phyloP scores from a whole-genome alignment of 2,797 vertebrate species.

The Molothrus ater region DNA sequence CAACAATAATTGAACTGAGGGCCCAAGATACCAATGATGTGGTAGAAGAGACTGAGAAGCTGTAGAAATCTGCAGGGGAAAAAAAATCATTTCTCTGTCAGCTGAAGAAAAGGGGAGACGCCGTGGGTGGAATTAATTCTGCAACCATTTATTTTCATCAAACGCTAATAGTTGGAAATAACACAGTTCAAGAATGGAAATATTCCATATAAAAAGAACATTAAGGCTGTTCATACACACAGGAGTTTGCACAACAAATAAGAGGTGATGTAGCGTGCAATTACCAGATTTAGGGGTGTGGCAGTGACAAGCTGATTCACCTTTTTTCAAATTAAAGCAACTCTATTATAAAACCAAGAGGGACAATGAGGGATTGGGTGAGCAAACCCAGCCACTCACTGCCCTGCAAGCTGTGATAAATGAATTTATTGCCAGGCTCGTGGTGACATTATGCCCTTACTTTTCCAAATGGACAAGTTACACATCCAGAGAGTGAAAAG shows the following conservation, averaged over 20 bases:
- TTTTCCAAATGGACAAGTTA: slow-evolving; percentile 54
- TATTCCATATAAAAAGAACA: slow-evolving; percentile 39
- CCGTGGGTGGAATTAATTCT: slow-evolving; percentile 48
- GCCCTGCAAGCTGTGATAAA: slow-evolving; percentile 50
- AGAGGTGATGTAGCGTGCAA: slow-evolving; percentile 60
- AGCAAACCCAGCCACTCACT: background rate
- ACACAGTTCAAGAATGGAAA: slow-evolving; percentile 42
- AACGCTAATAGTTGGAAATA: slow-evolving; percentile 47
- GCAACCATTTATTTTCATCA: slow-evolving; percentile 59
- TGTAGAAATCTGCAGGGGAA: background rate
- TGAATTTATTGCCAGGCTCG: background rate
- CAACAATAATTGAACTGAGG: background rate
- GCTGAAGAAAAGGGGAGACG: slow-evolving; percentile 1
- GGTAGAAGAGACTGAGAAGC: background rate
- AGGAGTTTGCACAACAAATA: slow-evolving; percentile 54
- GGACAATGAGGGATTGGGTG: slow-evolving; percentile 10
- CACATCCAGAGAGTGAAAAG: background rate
- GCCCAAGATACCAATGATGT: background rate
- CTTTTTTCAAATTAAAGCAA: slow-evolving; percentile 39
- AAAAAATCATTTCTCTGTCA: slow-evolving; percentile 15
- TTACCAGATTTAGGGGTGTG: slow-evolving; percentile 63
- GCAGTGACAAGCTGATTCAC: slow-evolving; percentile 48
- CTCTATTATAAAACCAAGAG: background rate
- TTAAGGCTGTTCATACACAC: slow-evolving; percentile 26
- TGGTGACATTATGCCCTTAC: background rate